These are phyloP conservation scores for Drosophila melanica DNA, from an alignment of 1,140 invertebrate genomes.

Conservation along the genomic window DNA sequence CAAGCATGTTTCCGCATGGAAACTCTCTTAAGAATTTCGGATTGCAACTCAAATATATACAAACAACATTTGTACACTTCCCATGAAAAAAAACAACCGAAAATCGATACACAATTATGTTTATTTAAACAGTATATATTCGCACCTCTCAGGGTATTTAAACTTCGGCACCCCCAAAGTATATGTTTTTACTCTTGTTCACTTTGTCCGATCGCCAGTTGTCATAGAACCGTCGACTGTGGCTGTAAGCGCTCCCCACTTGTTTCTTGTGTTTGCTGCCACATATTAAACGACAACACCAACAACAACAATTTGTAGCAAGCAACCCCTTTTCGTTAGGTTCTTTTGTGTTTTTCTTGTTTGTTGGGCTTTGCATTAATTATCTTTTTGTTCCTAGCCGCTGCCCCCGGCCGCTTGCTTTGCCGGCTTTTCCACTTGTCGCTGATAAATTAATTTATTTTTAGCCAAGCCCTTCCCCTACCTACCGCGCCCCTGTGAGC, in stretches of 20 bases:
- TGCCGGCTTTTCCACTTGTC: conserved; percentile 53
- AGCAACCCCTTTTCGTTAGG: conserved; percentile 44
- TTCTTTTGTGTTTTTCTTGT: conserved; percentile 21
- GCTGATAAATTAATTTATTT: conserved; percentile 66
- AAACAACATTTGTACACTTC: too few relatives aligned
- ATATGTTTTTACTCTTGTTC: neutral
- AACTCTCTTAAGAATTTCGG: too few relatives aligned
- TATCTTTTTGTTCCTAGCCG: conserved; percentile 36
- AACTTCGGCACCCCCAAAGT: too few relatives aligned
- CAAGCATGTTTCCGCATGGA: too few relatives aligned
- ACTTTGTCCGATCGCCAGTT: conserved; percentile 35
- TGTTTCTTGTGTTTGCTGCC: conserved; percentile 42
- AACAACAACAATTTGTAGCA: conserved; percentile 8
- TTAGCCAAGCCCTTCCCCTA: too few relatives aligned
- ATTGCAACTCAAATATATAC: too few relatives aligned
- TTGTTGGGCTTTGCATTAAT: conserved; percentile 61
- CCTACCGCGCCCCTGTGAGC: conserved; percentile 6
- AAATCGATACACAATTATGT: too few relatives aligned
- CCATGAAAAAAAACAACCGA: too few relatives aligned
- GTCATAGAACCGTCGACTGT: conserved; percentile 28
- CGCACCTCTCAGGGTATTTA: too few relatives aligned
- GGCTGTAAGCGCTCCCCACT: conserved; percentile 3
- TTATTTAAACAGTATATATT: too few relatives aligned
- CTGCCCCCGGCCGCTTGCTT: neutral
- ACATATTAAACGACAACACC: conserved; percentile 54